Conservation (phyloP, 2,888 invertebrate genomes). For the Rotaria magnacalcarata region DNA sequence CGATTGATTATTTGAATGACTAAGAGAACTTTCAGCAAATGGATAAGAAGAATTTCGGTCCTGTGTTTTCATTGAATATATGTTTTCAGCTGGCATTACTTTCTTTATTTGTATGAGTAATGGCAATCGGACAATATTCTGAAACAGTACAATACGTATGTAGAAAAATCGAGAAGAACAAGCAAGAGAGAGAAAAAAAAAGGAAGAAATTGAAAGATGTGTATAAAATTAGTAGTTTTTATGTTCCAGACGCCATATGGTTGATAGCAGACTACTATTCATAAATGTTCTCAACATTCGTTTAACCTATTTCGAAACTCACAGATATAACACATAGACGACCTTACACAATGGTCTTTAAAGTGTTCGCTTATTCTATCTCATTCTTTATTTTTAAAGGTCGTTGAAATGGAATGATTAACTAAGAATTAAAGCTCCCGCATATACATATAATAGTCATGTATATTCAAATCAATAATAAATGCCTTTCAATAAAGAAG, state of each 20-base stretch:
- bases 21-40: not conserved
- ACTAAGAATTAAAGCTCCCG: not conserved
- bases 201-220: not conserved
- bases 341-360: not conserved
- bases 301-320: not conserved
- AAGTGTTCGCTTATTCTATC: no score
- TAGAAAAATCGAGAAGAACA: not conserved
- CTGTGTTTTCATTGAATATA: not conserved
- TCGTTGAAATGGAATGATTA: constrained; percentile 8
- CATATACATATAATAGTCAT: not conserved
- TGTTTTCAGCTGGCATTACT: not conserved
- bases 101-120: not conserved
- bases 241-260: not conserved
- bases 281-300: not conserved
- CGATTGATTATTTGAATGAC: not conserved
- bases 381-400: not conserved
- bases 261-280: not conserved
- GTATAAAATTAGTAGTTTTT: not conserved
- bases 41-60: not conserved
- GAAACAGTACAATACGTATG: not conserved
- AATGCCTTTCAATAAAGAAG: not conserved
- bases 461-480: not conserved
- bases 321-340: not conserved
- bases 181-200: not conserved
- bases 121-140: not conserved